Evolutionary conservation across 2,113 vertebrate species (phyloP), one percentile per base, ranked within the genome.

Genomic region (Chamaea fasciata): DNA sequence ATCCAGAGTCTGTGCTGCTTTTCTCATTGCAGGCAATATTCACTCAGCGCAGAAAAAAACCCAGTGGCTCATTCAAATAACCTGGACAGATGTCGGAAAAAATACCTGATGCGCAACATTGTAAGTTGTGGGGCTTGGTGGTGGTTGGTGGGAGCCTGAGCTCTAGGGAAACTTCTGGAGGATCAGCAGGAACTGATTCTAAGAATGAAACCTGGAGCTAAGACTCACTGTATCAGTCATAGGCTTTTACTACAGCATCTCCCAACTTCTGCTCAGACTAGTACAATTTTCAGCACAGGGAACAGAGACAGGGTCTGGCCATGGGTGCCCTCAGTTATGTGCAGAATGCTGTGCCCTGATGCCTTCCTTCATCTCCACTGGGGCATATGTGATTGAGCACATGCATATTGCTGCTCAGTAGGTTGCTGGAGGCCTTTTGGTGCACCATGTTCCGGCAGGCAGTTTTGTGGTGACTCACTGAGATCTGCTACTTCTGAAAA

Each of bases 61-160:
- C 97, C 98, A 9, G 98, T 98, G 97, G 95, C 92, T 13, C 97
- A 98, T 65, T 98, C 99, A 69, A 99, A 99, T 83, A 94, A 95
- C 70, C 97, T 99, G 41, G 99, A 99, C 89, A 97, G 96, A 80
- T 98, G 97, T 89, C 97, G 98, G 73, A 98, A 52, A 44, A 98
- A 98, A 59, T 98, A 98, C 46, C 97, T 99, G 81, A 98, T 97
- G 81, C 98, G 97, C 90, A 99, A 97, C 71, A 96, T 99, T 46
- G 99, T 99, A 95, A 95, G 98, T 97, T 50, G 28, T 57, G 52
- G 46, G 33, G 4, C 21, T 24, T 59, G 11, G 57, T 62, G 64
- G 33, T 37, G 56, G 53, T 46, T 35, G 41, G 22, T 37, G 50
- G 37, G 33, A 64, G 26, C 13, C 28, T 2, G 37, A 39, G 4